Percentiles rank a stretch among this genome's conserved stretches.
Conservation (phyloP, 2,888 invertebrate genomes). For the Pherbina coryleti region DNA sequence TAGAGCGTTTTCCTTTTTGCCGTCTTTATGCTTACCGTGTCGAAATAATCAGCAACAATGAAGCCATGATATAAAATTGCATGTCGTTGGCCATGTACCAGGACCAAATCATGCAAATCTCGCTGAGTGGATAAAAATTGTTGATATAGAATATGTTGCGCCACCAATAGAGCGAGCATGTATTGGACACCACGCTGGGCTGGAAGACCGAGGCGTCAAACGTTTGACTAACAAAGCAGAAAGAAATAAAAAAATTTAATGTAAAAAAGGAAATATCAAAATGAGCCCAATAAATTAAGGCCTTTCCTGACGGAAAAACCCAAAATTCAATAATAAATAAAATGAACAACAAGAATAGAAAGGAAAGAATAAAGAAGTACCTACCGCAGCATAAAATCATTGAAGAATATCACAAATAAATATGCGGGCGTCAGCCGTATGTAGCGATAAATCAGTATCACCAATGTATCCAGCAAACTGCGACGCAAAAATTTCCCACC, state of each 20-base stretch:
- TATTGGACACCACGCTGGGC: conserved; percentile 79
- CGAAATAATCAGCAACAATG: conserved; percentile 76
- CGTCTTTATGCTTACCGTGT: conserved; percentile 73
- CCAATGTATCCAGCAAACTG: conserved; percentile 55
- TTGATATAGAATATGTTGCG: conserved; percentile 86
- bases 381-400: conserved; percentile 76
- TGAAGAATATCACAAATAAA: conserved; percentile 81
- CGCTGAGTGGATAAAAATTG: conserved; percentile 80
- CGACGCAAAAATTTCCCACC: conserved; percentile 53
- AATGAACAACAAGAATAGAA: background rate
- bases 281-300: no score
- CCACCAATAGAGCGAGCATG: conserved; percentile 87
- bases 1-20: background rate
- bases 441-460: conserved; percentile 74
- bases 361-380: conserved; percentile 7
- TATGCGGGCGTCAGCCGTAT: conserved; percentile 85
- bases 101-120: conserved; percentile 87
- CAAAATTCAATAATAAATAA: background rate
- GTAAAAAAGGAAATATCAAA: background rate
- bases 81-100: conserved; percentile 88
- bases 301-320: no score
- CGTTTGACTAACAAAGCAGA: conserved; percentile 71
- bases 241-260: background rate
- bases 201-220: conserved; percentile 81
- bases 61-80: conserved; percentile 81